A percentile compares a stretch with the other conserved stretches of the same genome.
Conservation (phyloP, 2,113 vertebrate genomes). For the Scopus umbretta region DNA sequence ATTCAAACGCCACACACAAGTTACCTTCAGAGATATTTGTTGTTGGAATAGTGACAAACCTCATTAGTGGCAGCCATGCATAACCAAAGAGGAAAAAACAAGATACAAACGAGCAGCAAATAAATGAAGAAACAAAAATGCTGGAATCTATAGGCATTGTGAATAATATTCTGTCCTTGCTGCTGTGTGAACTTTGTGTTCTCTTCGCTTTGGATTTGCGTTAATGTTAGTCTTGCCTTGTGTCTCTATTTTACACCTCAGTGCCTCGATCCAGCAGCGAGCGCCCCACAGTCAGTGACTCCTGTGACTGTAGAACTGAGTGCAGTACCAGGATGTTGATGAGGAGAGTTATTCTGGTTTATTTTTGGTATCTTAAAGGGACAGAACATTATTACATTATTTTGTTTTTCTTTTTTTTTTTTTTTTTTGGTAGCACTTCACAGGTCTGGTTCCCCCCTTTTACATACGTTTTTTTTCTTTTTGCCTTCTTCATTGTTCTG, state of each 20-base stretch:
- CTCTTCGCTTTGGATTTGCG: slow-evolving; percentile 28
- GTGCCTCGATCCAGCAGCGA: neutral
- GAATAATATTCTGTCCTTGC: neutral
- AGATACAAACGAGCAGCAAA: neutral
- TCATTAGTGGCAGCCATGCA: neutral
- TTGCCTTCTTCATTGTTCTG: neutral
- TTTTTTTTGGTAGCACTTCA: neutral
- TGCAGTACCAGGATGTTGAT: neutral
- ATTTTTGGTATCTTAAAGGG: slow-evolving; percentile 48
- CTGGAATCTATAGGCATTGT: neutral
- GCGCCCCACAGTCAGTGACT: neutral
- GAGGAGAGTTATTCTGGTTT: neutral
- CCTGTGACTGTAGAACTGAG: neutral
- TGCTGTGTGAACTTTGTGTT: slow-evolving; percentile 2
- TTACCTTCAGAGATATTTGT: neutral
- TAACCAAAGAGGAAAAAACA: neutral
- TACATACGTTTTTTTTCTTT: neutral
- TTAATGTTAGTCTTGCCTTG: slow-evolving; percentile 28
- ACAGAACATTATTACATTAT: neutral
- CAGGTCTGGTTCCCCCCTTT: neutral
- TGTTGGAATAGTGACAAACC: neutral
- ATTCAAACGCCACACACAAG: neutral
- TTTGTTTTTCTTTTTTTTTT: neutral
- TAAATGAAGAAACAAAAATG: neutral
- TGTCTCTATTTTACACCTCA: slow-evolving; percentile 49